Evolutionary conservation across 2,113 vertebrate species (phyloP), one percentile per base, ranked within the genome.

Genomic region (Cyprinodon brontotheroides): DNA sequence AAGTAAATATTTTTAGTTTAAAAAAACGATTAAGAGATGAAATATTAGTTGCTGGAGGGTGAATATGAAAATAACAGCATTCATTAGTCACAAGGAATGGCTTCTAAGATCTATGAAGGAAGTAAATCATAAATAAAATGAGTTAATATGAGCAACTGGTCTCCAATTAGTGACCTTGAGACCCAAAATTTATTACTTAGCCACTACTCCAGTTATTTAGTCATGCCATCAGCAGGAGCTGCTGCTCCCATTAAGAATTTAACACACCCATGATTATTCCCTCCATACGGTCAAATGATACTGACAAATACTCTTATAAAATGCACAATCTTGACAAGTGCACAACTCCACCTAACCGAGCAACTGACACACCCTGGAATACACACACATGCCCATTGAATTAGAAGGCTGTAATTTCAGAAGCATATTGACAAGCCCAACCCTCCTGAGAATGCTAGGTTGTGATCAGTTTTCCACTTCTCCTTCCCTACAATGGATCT

Each of bases 331-430:
- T 41, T 60, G 5, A 61, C 66, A 61, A 74, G 39, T 64, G 40
- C 73, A 64, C 14, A 43, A 66, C 20, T 73, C 48, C 38, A 29
- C 59, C 13, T 4, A 57, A 61, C 48, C 39, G 61, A 14, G 57
- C 57, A n/a, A 36, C 68, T 40, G 29, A 65, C 67, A 61, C 68
- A 74, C 45, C 64, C 72, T 20, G n/a, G 17, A 57, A 73, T 62
- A 63, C 72, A 70, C 48, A 41, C 37, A 79, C 62, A 20, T 60
- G 36, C 65, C 70, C 70, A 77, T 64, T 60, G 4, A 20, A 65
- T 64, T 65, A 50, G 39, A 82, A 73, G 87, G 87, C 77, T 92
- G 88, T 89, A 92, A 93, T 91, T 92, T 89, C 89, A 93, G 87
- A 86, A 72, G 74, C 76, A 87, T 88, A 92, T 92, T 91, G 90